Conservation (phyloP, 2,888 invertebrate genomes). For the Drosophila gaucha region DNA sequence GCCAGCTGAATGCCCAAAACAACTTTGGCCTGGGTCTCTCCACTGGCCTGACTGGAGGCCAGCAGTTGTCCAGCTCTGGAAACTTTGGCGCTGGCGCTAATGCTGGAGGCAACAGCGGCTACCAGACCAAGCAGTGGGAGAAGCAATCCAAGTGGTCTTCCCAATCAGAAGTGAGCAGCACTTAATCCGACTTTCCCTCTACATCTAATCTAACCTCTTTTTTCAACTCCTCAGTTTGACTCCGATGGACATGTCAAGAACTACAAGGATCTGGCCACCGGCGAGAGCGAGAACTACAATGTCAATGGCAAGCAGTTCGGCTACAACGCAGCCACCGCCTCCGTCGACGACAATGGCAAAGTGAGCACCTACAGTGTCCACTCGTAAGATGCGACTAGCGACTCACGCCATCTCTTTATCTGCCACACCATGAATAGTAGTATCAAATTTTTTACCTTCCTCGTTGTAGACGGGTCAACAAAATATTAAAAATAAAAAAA, state of each 20-base stretch:
- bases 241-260: constrained; percentile 82
- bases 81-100: constrained; percentile 54
- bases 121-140: constrained; percentile 84
- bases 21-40: constrained; percentile 40
- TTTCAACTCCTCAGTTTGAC: constrained; percentile 71
- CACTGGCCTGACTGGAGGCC: constrained; percentile 44
- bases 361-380: constrained; percentile 86
- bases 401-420: background rate
- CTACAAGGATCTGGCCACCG: constrained; percentile 83
- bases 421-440: constrained; percentile 11
- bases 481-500: constrained; percentile 25
- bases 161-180: constrained; percentile 79
- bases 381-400: constrained; percentile 64
- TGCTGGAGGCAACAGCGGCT: constrained; percentile 56
- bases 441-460: constrained; percentile 16
- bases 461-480: constrained; percentile 14
- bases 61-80: constrained; percentile 44
- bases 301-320: constrained; percentile 86
- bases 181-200: background rate
- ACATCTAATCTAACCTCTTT: background rate
- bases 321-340: constrained; percentile 86
- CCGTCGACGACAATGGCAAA: constrained; percentile 88
- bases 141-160: constrained; percentile 85
- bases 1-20: constrained; percentile 42
- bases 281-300: constrained; percentile 84